A percentile compares a stretch with the other conserved stretches of the same genome.
phyloP scores from a whole-genome alignment of 1,140 invertebrate species.

The Aphis craccivora region DNA sequence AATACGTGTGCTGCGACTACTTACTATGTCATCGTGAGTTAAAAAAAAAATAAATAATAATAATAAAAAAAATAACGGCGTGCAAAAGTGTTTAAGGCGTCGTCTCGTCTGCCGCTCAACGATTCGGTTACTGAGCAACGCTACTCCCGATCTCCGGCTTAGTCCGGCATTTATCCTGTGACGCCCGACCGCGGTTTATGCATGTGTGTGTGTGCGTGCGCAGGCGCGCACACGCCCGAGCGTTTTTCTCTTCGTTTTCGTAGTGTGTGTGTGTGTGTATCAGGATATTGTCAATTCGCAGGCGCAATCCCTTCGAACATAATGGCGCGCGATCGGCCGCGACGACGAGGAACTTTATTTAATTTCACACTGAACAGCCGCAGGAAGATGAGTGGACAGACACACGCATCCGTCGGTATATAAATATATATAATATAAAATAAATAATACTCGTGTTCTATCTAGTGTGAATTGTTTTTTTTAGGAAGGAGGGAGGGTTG shows the following conservation, averaged over 20 bases:
- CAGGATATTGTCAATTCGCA: constrained; percentile 48
- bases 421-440: too few species aligned
- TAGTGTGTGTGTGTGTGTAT: neutral
- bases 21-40: neutral
- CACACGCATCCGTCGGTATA: too few species aligned
- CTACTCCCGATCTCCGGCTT: neutral
- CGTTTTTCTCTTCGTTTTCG: neutral
- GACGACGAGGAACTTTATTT: neutral
- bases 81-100: neutral
- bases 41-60: neutral
- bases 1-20: neutral
- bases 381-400: neutral
- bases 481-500: too few species aligned
- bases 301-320: constrained; percentile 47
- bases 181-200: neutral
- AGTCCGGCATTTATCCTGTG: neutral
- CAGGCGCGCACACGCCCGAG: neutral
- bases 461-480: neutral
- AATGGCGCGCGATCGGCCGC: neutral
- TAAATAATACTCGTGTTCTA: neutral
- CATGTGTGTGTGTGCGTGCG: neutral
- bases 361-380: neutral
- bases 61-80: neutral
- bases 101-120: constrained; percentile 36
- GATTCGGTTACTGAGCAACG: constrained; percentile 47